Conservation (phyloP, 2,113 vertebrate species). For the Hippocampus mohnikei region DNA sequence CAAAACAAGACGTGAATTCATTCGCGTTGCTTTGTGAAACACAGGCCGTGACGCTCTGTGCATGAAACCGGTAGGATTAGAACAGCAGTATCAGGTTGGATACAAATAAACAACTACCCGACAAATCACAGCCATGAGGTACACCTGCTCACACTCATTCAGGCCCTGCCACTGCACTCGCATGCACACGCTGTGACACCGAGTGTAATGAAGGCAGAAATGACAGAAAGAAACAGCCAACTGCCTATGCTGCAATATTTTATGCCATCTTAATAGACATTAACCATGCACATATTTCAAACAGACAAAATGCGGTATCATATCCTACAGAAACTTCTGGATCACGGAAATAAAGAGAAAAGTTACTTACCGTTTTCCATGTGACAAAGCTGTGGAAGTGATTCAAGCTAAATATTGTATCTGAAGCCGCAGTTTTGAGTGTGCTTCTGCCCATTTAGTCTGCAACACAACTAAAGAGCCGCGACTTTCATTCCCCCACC, state of each 20-base stretch:
- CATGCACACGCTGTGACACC: constrained; percentile 27
- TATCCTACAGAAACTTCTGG: neutral
- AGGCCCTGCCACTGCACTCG: constrained; percentile 9
- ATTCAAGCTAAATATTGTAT: neutral
- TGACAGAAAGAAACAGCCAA: constrained; percentile 31
- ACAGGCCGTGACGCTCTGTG: neutral
- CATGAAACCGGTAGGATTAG: neutral
- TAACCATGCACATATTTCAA: neutral
- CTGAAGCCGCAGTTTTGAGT: neutral
- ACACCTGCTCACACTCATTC: constrained; percentile 20
- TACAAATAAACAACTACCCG: neutral
- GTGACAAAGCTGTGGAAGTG: neutral
- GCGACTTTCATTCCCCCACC: neutral
- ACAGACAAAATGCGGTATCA: neutral
- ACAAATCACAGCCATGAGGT: neutral
- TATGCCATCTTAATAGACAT: constrained; percentile 10
- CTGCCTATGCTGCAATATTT: constrained; percentile 20
- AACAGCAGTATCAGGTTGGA: neutral
- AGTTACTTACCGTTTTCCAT: constrained; percentile 39
- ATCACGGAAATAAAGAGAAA: neutral
- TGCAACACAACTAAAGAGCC: constrained; percentile 14
- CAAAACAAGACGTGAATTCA: neutral
- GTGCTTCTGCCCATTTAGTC: neutral
- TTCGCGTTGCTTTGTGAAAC: neutral
- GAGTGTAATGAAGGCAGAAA: constrained; percentile 23